Base-by-base conservation (phyloP, 2,797 vertebrate genomes). In the Hemitrygon akajei region DNA sequence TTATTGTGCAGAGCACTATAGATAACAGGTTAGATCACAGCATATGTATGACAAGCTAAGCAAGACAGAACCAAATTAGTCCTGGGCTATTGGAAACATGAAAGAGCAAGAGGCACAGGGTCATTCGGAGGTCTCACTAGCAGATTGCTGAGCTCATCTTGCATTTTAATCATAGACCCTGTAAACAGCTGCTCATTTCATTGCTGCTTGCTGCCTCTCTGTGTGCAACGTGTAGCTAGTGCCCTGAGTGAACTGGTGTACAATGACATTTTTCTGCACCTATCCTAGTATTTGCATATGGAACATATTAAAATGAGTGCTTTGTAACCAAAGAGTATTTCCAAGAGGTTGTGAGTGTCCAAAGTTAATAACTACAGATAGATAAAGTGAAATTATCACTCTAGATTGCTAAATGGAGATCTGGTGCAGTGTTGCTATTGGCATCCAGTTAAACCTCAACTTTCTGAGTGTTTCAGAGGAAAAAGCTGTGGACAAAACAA, bases 161-260 rank as follows among this genome's bases (percentile, higher is more conserved):
- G 63, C 87, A 34, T 47, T 71, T 92, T 75, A 92, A 75, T 92
- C 40, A 75, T 56, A 75, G 40, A 56, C 71, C 34, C 20, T 16
- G 71, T 92, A 92, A 75, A 75, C 91, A 75, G 91, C 91, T 92
- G 91, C 73, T 92, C 22, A 47, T 56, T 75, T 30, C 27, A 73
- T 40, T 75, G 22, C 25, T 10, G 91, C 56, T 75, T 75, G 22
- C 12, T 56, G 40, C 22, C 47, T 56, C 20, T 40, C 27, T 92
- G 69, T 75, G 89, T 92, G 71, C 47, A 71, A 92, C 40, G 27
- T 75, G 2, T 3, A 92, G 40, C 75, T 92, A 92, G 22, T 56
- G 25, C 5, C 25, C 40, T 37, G 27, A 30, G 4, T 92, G 66
- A 75, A 47, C 75, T 92, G 14, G 71, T 75, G 37, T 25, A 75